Conservation (phyloP, 2,888 invertebrate species). For the Dorcus parallelipipedus region DNA sequence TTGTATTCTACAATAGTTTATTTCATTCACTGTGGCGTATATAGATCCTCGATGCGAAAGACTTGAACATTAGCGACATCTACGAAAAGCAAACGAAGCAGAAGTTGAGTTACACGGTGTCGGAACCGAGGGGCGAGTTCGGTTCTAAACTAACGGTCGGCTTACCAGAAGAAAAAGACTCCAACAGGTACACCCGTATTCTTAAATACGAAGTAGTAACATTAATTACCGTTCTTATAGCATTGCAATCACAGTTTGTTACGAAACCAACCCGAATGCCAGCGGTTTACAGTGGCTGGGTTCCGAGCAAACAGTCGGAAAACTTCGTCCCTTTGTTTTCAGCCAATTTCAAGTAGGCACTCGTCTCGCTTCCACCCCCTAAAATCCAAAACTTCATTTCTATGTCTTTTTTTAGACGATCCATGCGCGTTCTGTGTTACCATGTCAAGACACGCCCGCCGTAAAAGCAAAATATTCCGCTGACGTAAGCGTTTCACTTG, state of each 20-base stretch:
- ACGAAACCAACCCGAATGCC: constrained; percentile 73
- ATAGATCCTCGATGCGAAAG: constrained; percentile 74
- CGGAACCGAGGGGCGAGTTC: constrained; percentile 62
- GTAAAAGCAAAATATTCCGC: constrained; percentile 77
- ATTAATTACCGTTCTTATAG: constrained; percentile 42
- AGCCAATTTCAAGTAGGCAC: constrained; percentile 71
- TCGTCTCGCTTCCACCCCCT: not conserved
- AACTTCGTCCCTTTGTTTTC: constrained; percentile 80
- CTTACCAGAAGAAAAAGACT: constrained; percentile 52
- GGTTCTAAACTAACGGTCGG: constrained; percentile 75
- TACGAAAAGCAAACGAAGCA: constrained; percentile 46
- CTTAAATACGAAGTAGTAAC: not conserved
- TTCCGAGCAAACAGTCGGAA: constrained; percentile 83
- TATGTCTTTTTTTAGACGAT: constrained; percentile 61
- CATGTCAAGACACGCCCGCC: constrained; percentile 90
- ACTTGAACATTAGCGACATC: constrained; percentile 64
- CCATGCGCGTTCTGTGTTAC: constrained; percentile 83
- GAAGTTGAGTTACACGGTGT: constrained; percentile 53
- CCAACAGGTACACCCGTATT: constrained; percentile 24
- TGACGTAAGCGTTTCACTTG: constrained; percentile 45
- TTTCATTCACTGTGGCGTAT: constrained; percentile 17
- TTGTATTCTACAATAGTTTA: constrained; percentile 34
- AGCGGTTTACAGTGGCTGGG: constrained; percentile 88
- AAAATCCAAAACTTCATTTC: constrained; percentile 4
- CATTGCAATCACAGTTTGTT: constrained; percentile 61